Evolutionary conservation across 2,113 vertebrate genomes (phyloP).

Genomic region (Odocoileus hemionus): DNA sequence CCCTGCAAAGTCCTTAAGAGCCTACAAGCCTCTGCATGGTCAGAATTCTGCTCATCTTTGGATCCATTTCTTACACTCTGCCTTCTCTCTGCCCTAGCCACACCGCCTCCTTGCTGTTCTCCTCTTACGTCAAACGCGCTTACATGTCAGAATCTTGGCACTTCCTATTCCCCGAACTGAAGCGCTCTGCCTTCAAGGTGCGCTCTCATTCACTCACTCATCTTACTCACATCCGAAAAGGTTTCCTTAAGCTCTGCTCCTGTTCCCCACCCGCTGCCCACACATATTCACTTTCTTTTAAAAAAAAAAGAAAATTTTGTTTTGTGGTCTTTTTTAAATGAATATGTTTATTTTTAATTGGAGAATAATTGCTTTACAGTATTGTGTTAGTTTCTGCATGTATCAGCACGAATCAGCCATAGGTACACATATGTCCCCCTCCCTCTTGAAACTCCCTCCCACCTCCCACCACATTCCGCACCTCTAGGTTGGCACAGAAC

Average conservation of each 20-base stretch:
- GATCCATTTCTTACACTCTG: neutral
- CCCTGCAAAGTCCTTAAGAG: neutral
- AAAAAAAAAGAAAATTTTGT: neutral
- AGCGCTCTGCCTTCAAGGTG: neutral
- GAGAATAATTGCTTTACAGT: neutral
- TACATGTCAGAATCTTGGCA: neutral
- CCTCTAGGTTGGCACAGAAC: neutral
- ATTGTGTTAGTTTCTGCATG: neutral
- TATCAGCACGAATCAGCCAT: neutral
- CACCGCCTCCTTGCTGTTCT: neutral
- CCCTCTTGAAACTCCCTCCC: neutral
- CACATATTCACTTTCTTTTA: neutral
- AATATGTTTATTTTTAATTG: neutral
- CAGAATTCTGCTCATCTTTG: neutral
- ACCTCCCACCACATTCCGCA: neutral
- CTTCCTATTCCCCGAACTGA: neutral
- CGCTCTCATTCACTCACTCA: neutral
- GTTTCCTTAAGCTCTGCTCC: neutral
- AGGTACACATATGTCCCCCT: neutral
- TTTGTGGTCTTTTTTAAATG: neutral
- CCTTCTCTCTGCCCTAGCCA: neutral
- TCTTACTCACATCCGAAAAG: neutral
- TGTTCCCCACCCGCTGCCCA: fast-evolving
- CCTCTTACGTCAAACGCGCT: neutral
- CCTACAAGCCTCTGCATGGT: neutral